These are phyloP conservation scores for Acromyrmex heyeri DNA, from an alignment of 1,140 invertebrate genomes.

Conservation along the genomic window DNA sequence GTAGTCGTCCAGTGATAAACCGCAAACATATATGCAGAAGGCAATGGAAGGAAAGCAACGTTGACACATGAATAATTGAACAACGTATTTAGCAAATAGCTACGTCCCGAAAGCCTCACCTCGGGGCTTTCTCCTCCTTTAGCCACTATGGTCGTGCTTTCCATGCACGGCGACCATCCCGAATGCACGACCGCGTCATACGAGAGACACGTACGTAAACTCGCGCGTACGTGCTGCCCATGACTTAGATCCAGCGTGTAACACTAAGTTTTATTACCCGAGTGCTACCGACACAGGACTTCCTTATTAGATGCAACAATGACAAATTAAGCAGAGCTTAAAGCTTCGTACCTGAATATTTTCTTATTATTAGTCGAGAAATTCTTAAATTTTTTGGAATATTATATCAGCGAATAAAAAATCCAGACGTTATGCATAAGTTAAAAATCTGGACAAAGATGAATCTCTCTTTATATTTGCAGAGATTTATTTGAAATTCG, in stretches of 20 bases:
- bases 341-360: background rate
- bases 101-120: constrained; percentile 52
- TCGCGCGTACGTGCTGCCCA: constrained; percentile 44
- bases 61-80: constrained; percentile 78
- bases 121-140: constrained; percentile 27
- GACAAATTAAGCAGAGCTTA: constrained; percentile 32
- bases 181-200: constrained; percentile 55
- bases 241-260: constrained; percentile 26
- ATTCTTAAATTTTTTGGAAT: background rate
- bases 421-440: background rate
- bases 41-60: constrained; percentile 47
- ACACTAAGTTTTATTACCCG: constrained; percentile 37
- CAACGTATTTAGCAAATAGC: constrained; percentile 78
- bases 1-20: constrained; percentile 61
- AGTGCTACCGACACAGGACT: constrained; percentile 3
- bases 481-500: constrained; percentile 10
- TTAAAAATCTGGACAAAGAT: background rate
- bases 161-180: constrained; percentile 36
- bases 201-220: constrained; percentile 59
- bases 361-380: background rate
- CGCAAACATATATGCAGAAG: constrained; percentile 34
- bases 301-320: constrained; percentile 38
- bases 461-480: background rate
- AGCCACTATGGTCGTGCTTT: constrained; percentile 26
- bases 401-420: background rate